These are phyloP conservation scores for Tanytarsus gracilentus DNA, from an alignment of 2,888 invertebrate genomes.

Conservation along the genomic window DNA sequence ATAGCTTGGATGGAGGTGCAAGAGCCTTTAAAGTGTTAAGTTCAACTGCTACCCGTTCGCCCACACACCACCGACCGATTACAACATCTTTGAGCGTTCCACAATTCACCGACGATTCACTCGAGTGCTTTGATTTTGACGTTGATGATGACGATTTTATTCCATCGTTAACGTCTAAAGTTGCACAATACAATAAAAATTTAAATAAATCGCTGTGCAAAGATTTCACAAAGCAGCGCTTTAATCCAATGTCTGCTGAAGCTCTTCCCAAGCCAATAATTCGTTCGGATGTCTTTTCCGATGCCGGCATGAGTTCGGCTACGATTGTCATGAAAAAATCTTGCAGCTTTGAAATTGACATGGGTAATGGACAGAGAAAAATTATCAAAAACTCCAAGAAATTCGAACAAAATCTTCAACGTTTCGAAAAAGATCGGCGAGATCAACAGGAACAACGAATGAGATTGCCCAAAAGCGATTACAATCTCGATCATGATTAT, in stretches of 20 bases:
- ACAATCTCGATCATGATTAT: slow-evolving; percentile 48
- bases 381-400: slow-evolving; percentile 35
- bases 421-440: slow-evolving; percentile 53
- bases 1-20: slow-evolving; percentile 25
- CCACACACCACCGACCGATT: not conserved
- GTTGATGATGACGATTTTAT: slow-evolving; percentile 39
- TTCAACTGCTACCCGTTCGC: not conserved
- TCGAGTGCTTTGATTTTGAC: not conserved
- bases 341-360: slow-evolving; percentile 37
- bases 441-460: slow-evolving; percentile 22
- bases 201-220: slow-evolving; percentile 42
- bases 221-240: slow-evolving; percentile 42
- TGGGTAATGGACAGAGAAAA: slow-evolving; percentile 31
- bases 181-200: slow-evolving; percentile 40
- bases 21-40: slow-evolving; percentile 19
- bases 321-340: slow-evolving; percentile 34
- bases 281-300: slow-evolving; percentile 24
- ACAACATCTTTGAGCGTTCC: slow-evolving; percentile 17
- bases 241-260: slow-evolving; percentile 33
- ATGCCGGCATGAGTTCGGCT: slow-evolving; percentile 17
- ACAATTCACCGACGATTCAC: slow-evolving; percentile 17
- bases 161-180: slow-evolving; percentile 40
- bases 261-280: slow-evolving; percentile 32
- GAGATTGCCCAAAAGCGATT: slow-evolving; percentile 35
- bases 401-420: slow-evolving; percentile 50